A percentile compares a stretch with the other conserved stretches of the same genome.
Conservation (phyloP, 2,888 invertebrate genomes). For the Eumacrocentrus americanus region DNA sequence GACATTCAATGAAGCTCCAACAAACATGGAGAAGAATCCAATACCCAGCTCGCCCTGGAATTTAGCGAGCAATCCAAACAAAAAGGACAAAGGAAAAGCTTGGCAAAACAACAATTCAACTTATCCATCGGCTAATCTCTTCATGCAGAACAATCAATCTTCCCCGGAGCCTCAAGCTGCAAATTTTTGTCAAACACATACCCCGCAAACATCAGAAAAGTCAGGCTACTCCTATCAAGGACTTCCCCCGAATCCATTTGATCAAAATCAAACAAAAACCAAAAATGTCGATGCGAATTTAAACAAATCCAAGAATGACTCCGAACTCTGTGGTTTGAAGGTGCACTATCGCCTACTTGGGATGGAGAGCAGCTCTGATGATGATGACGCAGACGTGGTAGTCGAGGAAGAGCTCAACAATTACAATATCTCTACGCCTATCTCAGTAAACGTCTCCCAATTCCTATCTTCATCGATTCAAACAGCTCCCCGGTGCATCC, state of each 20-base stretch:
- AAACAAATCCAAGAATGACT: constrained; percentile 31
- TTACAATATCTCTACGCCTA: constrained; percentile 30
- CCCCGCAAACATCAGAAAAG: not conserved
- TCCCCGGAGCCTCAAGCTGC: not conserved
- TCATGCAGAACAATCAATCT: not conserved
- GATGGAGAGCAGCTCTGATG: constrained; percentile 42
- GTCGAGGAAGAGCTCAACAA: constrained; percentile 43
- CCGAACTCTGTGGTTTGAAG: constrained; percentile 48
- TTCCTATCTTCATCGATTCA: constrained; percentile 41
- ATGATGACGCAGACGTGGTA: constrained; percentile 47
- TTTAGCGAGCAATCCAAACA: not conserved
- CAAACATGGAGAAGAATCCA: not conserved
- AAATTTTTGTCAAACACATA: not conserved
- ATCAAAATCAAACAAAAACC: not conserved
- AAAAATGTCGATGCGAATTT: constrained; percentile 20
- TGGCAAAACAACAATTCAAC: not conserved
- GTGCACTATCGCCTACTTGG: constrained; percentile 45
- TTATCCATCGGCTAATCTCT: not conserved
- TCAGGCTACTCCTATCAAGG: no score
- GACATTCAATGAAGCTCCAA: not conserved
- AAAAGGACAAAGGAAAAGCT: not conserved
- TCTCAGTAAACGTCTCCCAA: constrained; percentile 39
- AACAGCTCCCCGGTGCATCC: constrained; percentile 35
- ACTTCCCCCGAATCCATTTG: not conserved
- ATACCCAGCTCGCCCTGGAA: constrained; percentile 4